These are phyloP conservation scores for Caenorhabditis japonica DNA, from an alignment of 2,888 invertebrate genomes.

Conservation along the genomic window DNA sequence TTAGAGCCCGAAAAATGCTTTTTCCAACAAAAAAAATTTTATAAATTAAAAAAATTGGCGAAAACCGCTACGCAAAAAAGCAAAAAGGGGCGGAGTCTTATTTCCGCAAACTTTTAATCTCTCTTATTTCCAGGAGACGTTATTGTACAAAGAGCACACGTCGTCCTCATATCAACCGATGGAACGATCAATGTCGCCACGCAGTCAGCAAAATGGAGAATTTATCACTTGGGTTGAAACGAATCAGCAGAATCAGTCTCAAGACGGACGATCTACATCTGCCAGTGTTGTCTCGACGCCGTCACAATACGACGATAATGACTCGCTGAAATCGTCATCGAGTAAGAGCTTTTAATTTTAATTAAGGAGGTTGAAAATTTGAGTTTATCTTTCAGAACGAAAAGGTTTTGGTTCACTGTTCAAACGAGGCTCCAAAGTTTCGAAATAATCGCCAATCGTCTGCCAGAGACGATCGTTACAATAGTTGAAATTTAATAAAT, in stretches of 20 bases:
- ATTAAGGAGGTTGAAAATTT: neutral
- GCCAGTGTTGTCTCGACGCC: constrained; percentile 41
- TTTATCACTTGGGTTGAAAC: constrained; percentile 64
- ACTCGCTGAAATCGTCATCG: constrained; percentile 54
- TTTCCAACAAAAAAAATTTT: too few relatives aligned
- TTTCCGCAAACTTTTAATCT: neutral
- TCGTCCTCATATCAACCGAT: constrained; percentile 50
- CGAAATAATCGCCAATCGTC: constrained; percentile 40
- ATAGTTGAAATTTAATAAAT: neutral
- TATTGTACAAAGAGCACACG: constrained; percentile 53
- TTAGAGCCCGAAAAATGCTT: too few relatives aligned
- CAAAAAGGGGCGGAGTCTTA: too few relatives aligned
- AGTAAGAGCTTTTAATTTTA: constrained; percentile 10
- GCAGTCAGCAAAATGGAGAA: constrained; percentile 50
- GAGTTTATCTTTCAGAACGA: constrained; percentile 39
- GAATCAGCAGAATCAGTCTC: constrained; percentile 40
- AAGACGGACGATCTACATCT: constrained; percentile 38
- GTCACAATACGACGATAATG: constrained; percentile 54
- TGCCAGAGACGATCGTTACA: constrained; percentile 27
- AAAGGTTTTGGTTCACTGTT: constrained; percentile 56
- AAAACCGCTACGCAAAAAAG: too few relatives aligned
- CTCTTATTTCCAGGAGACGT: constrained; percentile 49
- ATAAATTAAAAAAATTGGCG: too few relatives aligned
- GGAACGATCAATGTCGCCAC: constrained; percentile 38
- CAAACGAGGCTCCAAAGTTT: constrained; percentile 54